Evolutionary conservation across 2,888 invertebrate species (phyloP).

Genomic region (Drosophila paramelanica): DNA sequence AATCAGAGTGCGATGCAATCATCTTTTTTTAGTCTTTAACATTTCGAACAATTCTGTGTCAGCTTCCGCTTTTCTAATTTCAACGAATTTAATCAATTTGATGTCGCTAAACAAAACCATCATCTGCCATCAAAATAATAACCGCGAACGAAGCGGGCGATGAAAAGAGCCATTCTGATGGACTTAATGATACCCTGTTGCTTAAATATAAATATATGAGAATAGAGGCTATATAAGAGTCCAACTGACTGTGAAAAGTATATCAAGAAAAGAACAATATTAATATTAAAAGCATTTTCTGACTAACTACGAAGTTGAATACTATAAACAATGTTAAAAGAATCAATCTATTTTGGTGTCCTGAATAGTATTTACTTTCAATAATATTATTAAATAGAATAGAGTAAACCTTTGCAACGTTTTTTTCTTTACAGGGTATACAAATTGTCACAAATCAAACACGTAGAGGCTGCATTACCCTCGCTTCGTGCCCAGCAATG

Average conservation of each 20-base stretch:
- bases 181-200: conserved; percentile 12
- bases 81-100: conserved; percentile 73
- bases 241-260: too few relatives aligned
- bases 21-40: conserved; percentile 1
- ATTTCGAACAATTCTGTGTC: conserved; percentile 33
- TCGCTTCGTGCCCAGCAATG: conserved; percentile 31
- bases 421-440: conserved; percentile 38
- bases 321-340: too few relatives aligned
- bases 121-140: conserved; percentile 39
- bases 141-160: conserved; percentile 7
- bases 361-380: too few relatives aligned
- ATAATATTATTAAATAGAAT: too few relatives aligned
- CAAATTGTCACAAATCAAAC: conserved; percentile 44
- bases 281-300: too few relatives aligned
- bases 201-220: too few relatives aligned
- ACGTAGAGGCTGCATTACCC: conserved; percentile 22
- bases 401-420: background rate
- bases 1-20: conserved; percentile 6
- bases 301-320: too few relatives aligned
- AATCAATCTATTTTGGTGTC: too few relatives aligned
- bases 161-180: too few relatives aligned
- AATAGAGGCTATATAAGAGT: too few relatives aligned
- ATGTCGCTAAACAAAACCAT: conserved; percentile 60
- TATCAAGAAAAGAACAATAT: too few relatives aligned
- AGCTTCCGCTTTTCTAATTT: conserved; percentile 69